Percentiles rank a stretch among this genome's conserved stretches.
These are phyloP conservation scores for Trachelus tabidus DNA, from an alignment of 2,888 invertebrate species.

Conservation along the genomic window DNA sequence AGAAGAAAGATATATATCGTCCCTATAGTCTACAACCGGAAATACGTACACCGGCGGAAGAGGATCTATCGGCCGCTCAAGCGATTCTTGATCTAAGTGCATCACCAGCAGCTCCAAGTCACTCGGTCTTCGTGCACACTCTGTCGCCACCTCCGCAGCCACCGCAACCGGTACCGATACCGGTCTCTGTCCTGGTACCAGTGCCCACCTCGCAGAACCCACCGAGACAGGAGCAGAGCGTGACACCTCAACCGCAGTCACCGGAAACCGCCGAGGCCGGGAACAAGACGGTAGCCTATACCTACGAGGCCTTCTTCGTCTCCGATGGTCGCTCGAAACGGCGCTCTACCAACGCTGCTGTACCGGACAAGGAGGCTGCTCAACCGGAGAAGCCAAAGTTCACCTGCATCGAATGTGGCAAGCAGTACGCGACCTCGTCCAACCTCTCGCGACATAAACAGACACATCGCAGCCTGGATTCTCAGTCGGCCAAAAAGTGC, in stretches of 20 bases:
- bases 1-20: constrained; percentile 91
- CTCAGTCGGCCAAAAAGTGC: constrained; percentile 93
- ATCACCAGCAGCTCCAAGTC: constrained; percentile 74
- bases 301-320: constrained; percentile 92
- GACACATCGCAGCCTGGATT: constrained; percentile 88
- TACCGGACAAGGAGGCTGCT: constrained; percentile 59
- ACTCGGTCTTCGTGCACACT: constrained; percentile 61
- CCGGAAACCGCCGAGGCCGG: constrained; percentile 63
- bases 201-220: constrained; percentile 45
- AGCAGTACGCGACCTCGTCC: constrained; percentile 91
- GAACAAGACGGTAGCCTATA: constrained; percentile 84
- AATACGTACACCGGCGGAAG: constrained; percentile 77
- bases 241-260: constrained; percentile 49
- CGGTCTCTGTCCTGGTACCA: constrained; percentile 57
- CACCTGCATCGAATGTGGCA: constrained; percentile 87
- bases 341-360: constrained; percentile 67
- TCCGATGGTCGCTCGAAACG: constrained; percentile 89
- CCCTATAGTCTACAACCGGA: constrained; percentile 77
- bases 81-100: constrained; percentile 91
- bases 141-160: constrained; percentile 73
- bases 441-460: constrained; percentile 92
- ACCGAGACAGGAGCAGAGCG: constrained; percentile 14
- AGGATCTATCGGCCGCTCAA: constrained; percentile 88
- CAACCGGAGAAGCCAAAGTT: constrained; percentile 70
- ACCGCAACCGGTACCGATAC: constrained; percentile 51